Evolutionary conservation across 2,797 vertebrate genomes (phyloP), one percentile per base, ranked within the genome.

Genomic region (Odontamblyopus lacepedii): DNA sequence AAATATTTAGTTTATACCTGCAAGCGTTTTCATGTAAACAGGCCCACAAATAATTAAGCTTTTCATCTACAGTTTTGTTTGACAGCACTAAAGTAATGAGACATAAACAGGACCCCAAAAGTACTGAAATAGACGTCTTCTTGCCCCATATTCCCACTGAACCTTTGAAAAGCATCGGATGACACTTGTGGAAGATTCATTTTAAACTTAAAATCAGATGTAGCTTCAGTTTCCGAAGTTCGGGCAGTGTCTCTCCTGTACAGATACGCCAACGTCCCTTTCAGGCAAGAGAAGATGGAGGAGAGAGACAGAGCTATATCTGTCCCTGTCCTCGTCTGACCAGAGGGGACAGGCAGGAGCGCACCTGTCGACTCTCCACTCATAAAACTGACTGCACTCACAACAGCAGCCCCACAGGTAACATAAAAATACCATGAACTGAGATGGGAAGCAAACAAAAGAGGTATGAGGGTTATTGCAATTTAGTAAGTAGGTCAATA

Each of bases 261-360:
- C 50, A 60, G 74, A 68, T 18, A 13, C 8, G 13, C 0, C 18
- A 1, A 30, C 74, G 77, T 79, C 79, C 77, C 77, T 79, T n/a
- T 56, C 26, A 72, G 78, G 74, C 8, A 73, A 3, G 6, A 32
- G 44, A 82, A 81, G 80, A 83, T 73, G 55, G 57, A 85, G 44
- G 63, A 64, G 32, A 64, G 7, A 19, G 66, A 41, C 71, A 16
- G 60, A 62, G 38, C 26, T 67, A 75, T 83, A 51, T 51, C 70
- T 74, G 74, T 41, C 2, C 78, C 32, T 59, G 68, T 41, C 2
- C 76, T 29, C 55, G 66, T 78, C 48, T 60, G 5, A 73, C 85
- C 56, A 3, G 30, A 74, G 67, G 86, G 71, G 75, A 79, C 75
- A 70, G 62, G 8, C 56, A 12, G 71, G 69, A 18, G 73, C 74